Percentiles rank a stretch among this genome's conserved stretches.
Evolutionary conservation across 2,888 invertebrate genomes (phyloP).

Genomic region (Thera obeliscata): DNA sequence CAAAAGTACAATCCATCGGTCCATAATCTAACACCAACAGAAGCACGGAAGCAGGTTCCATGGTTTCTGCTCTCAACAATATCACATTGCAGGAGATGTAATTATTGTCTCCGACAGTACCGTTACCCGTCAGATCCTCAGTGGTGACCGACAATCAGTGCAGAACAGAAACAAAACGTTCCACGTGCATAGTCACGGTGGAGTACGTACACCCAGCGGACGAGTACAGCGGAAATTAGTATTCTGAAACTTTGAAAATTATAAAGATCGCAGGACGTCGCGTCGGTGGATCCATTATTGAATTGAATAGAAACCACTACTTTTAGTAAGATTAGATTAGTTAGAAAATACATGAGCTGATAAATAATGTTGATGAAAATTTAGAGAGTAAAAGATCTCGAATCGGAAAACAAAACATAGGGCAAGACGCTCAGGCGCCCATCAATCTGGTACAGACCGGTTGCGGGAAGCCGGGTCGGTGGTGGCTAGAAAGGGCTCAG

Average conservation of each 20-base stretch:
- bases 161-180: slow-evolving; percentile 69
- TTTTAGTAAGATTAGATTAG: no score
- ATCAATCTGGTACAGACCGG: no score
- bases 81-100: slow-evolving; percentile 52
- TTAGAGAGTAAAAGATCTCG: no score
- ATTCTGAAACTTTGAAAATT: not conserved
- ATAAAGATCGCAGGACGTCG: no score
- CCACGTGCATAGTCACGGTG: slow-evolving; percentile 39
- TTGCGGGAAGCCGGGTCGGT: no score
- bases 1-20: not conserved
- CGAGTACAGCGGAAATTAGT: slow-evolving; percentile 15
- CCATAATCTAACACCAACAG: not conserved
- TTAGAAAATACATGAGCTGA: no score
- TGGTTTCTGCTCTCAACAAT: slow-evolving; percentile 38
- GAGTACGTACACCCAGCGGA: slow-evolving; percentile 23
- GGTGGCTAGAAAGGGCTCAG: no score
- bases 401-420: no score
- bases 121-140: slow-evolving; percentile 59
- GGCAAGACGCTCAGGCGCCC: no score
- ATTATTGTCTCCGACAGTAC: slow-evolving; percentile 62
- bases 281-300: no score
- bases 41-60: not conserved
- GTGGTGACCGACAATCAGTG: slow-evolving; percentile 64
- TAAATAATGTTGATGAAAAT: no score
- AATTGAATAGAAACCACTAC: no score